phyloP scores from a whole-genome alignment of 2,113 vertebrate species.

The Axis porcinus region DNA sequence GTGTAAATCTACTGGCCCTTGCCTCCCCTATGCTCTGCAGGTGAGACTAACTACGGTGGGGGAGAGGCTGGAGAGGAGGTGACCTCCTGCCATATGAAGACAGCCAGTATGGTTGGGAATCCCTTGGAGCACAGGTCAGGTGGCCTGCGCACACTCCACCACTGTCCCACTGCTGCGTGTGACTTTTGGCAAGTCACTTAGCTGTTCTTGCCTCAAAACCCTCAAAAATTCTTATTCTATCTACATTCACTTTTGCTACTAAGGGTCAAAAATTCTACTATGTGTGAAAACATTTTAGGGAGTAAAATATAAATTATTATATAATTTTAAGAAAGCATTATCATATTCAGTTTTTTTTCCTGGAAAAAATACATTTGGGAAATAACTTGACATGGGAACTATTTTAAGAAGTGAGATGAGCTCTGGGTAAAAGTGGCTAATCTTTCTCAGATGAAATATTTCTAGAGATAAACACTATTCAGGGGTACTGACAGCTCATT shows the following conservation, averaged over 20 bases:
- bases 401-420: background rate
- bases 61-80: background rate
- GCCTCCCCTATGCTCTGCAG: background rate
- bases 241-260: too few species aligned
- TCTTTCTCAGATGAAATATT: background rate
- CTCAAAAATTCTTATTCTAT: too few species aligned
- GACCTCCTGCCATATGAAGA: background rate
- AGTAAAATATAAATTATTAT: background rate
- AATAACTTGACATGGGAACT: background rate
- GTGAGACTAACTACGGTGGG: background rate
- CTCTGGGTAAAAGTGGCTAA: too few species aligned
- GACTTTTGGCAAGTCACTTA: background rate
- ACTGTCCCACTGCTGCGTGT: too few species aligned
- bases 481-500: rapidly evolving
- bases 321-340: background rate
- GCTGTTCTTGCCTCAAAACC: too few species aligned
- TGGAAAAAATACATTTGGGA: background rate
- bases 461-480: background rate
- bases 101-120: too few species aligned
- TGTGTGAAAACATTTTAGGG: background rate
- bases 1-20: rapidly evolving
- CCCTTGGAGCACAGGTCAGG: background rate
- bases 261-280: background rate
- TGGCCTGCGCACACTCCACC: background rate
- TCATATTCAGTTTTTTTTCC: background rate